Evolutionary conservation across 2,797 vertebrate genomes (phyloP), one percentile per base, ranked within the genome.

Genomic region (Anguilla megastoma): DNA sequence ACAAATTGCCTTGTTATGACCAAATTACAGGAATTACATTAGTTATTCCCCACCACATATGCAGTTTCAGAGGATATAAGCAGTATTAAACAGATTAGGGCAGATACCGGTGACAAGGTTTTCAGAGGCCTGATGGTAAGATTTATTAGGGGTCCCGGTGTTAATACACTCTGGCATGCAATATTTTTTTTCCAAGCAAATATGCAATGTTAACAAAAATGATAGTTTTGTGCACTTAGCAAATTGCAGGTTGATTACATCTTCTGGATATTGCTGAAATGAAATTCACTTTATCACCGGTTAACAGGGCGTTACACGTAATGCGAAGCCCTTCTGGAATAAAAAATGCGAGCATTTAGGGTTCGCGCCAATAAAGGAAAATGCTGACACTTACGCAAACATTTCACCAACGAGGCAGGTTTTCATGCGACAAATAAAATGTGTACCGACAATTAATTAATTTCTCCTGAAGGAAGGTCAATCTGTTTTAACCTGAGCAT

Each of bases 141-240:
- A 95, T 91, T 88, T 91, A 93, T 92, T 91, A 88, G 90, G 58
- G 86, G 89, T 48, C 83, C 69, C 79, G 69, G 76, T 85, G 90
- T 89, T 95, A 94, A 95, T 94, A 93, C 91, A 93, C 93, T 92
- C 80, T 87, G 90, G 88, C 90, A 83, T 91, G 93, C 90, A 94
- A 94, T 95, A 94, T 56, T 71, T 94, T 36, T 36, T 94, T 95
- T 92, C 90, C 88, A 86, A 56, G 90, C 91, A 94, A 96, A 96
- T 94, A 94, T 95, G 93, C 95, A 91, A 92, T 88, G 93, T 93
- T 93, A 94, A 95, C 93, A 94, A 94, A 96, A 95, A 94, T 85
- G 85, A 93, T 94, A 94, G 94, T 96, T 95, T 93, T 94, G 94
- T 94, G 93, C 95, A 96, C 95, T 97, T 96, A 95, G 94, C 92